Base-by-base conservation (phyloP, 2,113 vertebrate species). In the Progne subis region DNA sequence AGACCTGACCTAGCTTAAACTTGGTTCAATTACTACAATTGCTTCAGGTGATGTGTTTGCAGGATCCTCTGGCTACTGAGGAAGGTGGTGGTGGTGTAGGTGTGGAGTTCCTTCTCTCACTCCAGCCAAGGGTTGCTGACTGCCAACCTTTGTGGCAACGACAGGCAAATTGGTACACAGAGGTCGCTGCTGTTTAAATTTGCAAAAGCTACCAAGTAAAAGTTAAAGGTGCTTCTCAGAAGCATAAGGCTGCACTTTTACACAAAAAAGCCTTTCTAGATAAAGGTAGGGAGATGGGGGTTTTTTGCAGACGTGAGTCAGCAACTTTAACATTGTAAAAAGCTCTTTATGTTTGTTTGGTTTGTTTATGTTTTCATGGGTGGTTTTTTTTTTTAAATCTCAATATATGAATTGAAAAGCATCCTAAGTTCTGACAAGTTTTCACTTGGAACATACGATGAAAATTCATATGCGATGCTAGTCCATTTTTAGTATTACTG, bases 221-320 rank as follows among this genome's bases (percentile, higher is more conserved):
- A 90, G 25, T 75, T 75, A 63, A 76, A 31, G 15, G 52, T 3
- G 5, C 59, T 88, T 91, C 67, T 41, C 39, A 74, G 46, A 78
- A 82, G 26, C 8, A 2, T 12, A 34, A 57, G 20, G 11, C 68
- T 64, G 26, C 20, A 50, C 10, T 65, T 55, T 21, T 64, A 44
- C 19, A 64, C 34, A 12, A 37, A 74, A 90, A 95, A 80, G 21
- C 55, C 79, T 82, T 67, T 46, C 47, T 50, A 90, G 50, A 72
- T 31, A 77, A 83, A 86, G n/a, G 37, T 4, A 88, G 28, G 14
- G 41, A 92, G 56, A 49, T 21, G 28, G 37, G 37, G 37, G 19
- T 96, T 93, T 71, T 80, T 90, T 92, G 72, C 76, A 94, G 88
- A 71, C 64, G 59, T 94, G 93, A 94, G 49, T 95, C 92, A 93